Evolutionary conservation across 2,888 invertebrate genomes (phyloP), one percentile per base, ranked within the genome.

Genomic region (Limnephilus rhombicus): DNA sequence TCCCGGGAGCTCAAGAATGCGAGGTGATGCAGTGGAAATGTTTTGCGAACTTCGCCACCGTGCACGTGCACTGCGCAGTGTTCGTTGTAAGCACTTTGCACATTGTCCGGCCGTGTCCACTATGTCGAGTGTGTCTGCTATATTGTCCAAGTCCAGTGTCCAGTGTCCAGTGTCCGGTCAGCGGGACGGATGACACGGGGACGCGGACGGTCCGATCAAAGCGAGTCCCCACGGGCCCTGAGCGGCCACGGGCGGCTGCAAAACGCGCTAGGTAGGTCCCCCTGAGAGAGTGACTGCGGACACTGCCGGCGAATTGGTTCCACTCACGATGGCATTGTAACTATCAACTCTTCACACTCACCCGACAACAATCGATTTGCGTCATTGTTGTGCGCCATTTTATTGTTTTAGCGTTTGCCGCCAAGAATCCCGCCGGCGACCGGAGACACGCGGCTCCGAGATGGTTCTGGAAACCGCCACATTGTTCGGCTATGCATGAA

Each of bases 291-390:
- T 80, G 86, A 91, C 82, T 81, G 80, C 86, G 80, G 80, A 68
- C 53, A 85, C 92, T 53, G 92, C 90, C 89, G 88, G 83, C 85
- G 90, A 80, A 92, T 92, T 90, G 41, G 92, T 92, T 92, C 92
- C 92, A 90, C 85, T 37, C 80, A 45, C 85, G 90, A 90, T 86
- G 89, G 90, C 92, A 90, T 92, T 92, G 92, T 92, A 29, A 41
- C 92, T 92, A 90, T 91, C 91, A 89, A 49, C 89, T 91, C 89
- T 89, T 82, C 91, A 89, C 91, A 91, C 86, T 49, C 45, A 81
- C 49, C 86, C 91, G 86, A 88, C 89, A 89, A 89, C 88, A 88
- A 91, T 91, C 91, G 91, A 91, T 91, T 89, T 91, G 91, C 89
- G 53, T 89, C 89, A 91, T 91, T 91, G 91, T 91, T 91, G 91